Percentiles rank a stretch among this genome's conserved stretches.
Conservation (phyloP, 1,140 invertebrate species). For the Meloidogyne hapla region DNA sequence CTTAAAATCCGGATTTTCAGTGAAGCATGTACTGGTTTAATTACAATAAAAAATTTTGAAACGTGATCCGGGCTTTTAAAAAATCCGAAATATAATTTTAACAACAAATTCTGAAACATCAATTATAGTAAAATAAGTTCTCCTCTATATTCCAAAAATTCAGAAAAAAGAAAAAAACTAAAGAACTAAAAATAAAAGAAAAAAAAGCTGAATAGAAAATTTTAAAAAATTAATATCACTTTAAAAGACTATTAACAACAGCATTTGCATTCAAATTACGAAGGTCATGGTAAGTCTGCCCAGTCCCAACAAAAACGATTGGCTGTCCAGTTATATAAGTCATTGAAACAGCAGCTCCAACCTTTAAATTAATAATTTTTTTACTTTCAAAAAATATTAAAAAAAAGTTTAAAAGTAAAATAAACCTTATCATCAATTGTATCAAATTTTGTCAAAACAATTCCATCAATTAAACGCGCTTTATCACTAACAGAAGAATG, state of each 20-base stretch:
- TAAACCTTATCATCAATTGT: slow-evolving; percentile 95
- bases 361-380: slow-evolving; percentile 67
- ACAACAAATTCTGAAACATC: no score
- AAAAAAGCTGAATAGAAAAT: not conserved
- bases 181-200: no score
- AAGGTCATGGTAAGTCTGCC: slow-evolving; percentile 96
- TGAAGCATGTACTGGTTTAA: no score
- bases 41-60: no score
- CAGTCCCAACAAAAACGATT: slow-evolving; percentile 98
- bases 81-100: no score
- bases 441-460: slow-evolving; percentile 96
- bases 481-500: slow-evolving; percentile 73
- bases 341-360: slow-evolving; percentile 99
- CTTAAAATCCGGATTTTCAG: no score
- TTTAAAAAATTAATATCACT: slow-evolving; percentile 69
- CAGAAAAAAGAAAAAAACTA: no score
- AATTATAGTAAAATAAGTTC: no score
- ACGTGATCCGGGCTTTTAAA: no score
- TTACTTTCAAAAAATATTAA: not conserved
- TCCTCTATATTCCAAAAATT: no score
- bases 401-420: not conserved
- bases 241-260: slow-evolving; percentile 92
- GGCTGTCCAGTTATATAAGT: slow-evolving; percentile 99
- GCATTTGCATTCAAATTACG: slow-evolving; percentile 94
- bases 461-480: slow-evolving; percentile 84